Base-by-base conservation (phyloP, 2,113 vertebrate genomes). In the Ahaetulla prasina region DNA sequence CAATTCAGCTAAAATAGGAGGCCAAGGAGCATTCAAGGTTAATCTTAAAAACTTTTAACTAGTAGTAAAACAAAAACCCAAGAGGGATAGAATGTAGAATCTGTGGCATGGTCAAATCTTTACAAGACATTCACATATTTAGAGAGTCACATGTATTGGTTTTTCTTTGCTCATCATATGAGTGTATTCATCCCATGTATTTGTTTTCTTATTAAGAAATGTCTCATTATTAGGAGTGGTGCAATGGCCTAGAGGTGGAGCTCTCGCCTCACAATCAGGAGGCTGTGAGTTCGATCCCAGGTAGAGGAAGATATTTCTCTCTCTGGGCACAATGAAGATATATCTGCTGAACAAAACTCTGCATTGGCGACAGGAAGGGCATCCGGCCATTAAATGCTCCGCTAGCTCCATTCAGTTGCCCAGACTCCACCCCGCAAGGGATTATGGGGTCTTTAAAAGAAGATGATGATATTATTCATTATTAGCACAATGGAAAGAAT, bases 401-500 rank as follows among this genome's bases (percentile, higher is more conserved):
- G n/a, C n/a, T n/a, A 52, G 50, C 50, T 14, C 12, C 11, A 52
- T 14, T 52, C 12, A 52, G 50, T 14, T 52, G 50, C 8, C 50
- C 11, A 12, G 50, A 12, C 50, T 52, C 50, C 50, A 52, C 11
- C 50, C 50, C 12, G 12, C 12, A 52, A 52, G 50, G 12, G 50
- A 52, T 52, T 14, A 52, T 52, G 50, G 50, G 11, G 11, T 52
- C 50, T 52, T 52, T 52, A 52, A 52, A 52, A 52, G 50, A 52
- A 52, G 50, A 52, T 3, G 2, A 52, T 52, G 50, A 12, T 23
- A 22, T 55, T 20, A 23, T 2, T 63, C 27, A 12, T 74, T 74
- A 39, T 35, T 18, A 74, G 14, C 54, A 85, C 80, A 95, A 87
- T 47, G 74, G 47, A 95, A 93, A 96, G 22, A 96, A 92, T 90